A percentile compares a stretch with the other conserved stretches of the same genome.
Evolutionary conservation across 2,113 vertebrate genomes (phyloP).

Genomic region (Solea solea): DNA sequence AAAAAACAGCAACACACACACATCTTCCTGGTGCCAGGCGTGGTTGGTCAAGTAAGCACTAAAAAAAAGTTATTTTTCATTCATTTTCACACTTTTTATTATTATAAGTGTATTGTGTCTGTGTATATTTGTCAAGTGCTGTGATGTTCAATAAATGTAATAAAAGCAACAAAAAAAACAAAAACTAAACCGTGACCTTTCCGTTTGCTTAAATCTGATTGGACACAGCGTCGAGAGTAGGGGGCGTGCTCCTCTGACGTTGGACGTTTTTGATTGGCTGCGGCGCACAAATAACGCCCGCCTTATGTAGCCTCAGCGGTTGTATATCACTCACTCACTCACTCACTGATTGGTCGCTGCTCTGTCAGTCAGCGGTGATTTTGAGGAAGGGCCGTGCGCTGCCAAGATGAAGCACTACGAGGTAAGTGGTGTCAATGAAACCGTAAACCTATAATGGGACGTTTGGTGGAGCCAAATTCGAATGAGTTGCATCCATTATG

Average conservation of each 20-base stretch:
- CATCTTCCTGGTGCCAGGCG: too few relatives aligned
- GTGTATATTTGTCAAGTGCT: too few relatives aligned
- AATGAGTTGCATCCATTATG: not conserved
- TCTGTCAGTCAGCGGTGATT: slow-evolving; percentile 58
- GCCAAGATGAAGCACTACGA: slow-evolving; percentile 86
- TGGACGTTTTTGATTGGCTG: slow-evolving; percentile 40
- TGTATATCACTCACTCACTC: not conserved
- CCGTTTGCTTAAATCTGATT: slow-evolving; percentile 51
- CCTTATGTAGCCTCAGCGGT: not conserved
- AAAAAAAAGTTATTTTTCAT: too few relatives aligned
- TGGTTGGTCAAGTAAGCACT: too few relatives aligned
- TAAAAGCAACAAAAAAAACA: too few relatives aligned
- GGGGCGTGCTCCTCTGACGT: not conserved
- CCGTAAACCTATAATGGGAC: slow-evolving; percentile 31
- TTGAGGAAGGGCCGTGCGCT: slow-evolving; percentile 64
- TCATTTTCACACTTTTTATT: too few relatives aligned
- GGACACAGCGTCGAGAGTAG: slow-evolving; percentile 26
- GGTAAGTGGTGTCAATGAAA: slow-evolving; percentile 71
- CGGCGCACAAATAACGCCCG: rapidly evolving
- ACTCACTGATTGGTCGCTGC: slow-evolving; percentile 71
- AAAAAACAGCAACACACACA: too few relatives aligned
- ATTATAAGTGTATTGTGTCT: too few relatives aligned
- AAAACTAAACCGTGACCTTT: not conserved
- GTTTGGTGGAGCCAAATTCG: not conserved
- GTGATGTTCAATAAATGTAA: too few relatives aligned